Evolutionary conservation across 2,113 vertebrate genomes (phyloP).

Genomic region (Felis chaus): DNA sequence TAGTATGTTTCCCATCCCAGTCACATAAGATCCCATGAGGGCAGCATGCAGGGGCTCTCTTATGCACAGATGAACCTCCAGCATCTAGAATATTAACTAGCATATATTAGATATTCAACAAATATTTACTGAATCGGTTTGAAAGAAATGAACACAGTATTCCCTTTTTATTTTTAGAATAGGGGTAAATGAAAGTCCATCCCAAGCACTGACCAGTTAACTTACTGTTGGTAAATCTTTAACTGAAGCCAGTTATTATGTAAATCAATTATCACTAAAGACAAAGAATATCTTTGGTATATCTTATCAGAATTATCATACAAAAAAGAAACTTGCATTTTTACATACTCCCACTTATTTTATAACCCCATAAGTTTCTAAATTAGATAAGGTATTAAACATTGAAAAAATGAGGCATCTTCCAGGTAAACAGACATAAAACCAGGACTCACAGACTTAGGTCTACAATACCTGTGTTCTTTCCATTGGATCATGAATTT

Average conservation of each 20-base stretch:
- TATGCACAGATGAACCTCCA: not conserved
- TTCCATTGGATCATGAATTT: not conserved
- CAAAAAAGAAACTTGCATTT: not conserved
- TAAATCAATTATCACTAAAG: not conserved
- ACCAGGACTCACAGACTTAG: not conserved
- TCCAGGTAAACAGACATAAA: not conserved
- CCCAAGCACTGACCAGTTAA: not conserved
- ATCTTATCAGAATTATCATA: not conserved
- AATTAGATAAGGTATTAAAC: not conserved
- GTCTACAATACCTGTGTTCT: not conserved
- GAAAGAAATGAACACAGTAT: not conserved
- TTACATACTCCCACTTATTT: not conserved
- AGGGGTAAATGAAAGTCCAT: not conserved
- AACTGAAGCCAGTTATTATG: not conserved
- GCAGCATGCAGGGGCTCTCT: not conserved
- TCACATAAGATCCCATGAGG: not conserved
- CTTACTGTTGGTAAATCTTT: not conserved
- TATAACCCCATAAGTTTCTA: not conserved
- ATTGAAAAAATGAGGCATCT: not conserved
- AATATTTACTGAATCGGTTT: not conserved
- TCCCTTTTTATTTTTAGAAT: not conserved
- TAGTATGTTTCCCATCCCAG: not conserved
- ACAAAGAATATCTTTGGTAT: not conserved
- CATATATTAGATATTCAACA: not conserved
- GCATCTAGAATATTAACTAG: not conserved